phyloP scores from a whole-genome alignment of 2,888 invertebrate species.

The Protonemura montana region DNA sequence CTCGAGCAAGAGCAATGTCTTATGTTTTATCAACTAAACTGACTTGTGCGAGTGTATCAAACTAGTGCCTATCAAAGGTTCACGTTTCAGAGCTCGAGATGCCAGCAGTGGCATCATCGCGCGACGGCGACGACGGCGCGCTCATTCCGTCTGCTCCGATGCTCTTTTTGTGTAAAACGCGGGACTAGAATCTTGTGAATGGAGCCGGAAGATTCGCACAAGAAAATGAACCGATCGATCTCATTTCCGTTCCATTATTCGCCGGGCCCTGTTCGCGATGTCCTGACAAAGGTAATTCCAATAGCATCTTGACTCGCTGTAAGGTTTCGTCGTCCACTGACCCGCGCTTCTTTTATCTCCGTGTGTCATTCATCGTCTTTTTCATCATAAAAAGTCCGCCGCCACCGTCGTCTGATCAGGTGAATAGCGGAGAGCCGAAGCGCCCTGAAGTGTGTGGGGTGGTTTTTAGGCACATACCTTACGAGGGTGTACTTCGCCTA shows the following conservation, averaged over 20 bases:
- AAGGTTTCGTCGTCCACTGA: slow-evolving; percentile 13
- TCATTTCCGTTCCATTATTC: slow-evolving; percentile 41
- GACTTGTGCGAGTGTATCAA: background rate
- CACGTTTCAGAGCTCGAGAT: background rate
- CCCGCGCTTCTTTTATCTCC: slow-evolving; percentile 16
- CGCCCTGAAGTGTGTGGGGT: background rate
- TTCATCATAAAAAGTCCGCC: background rate
- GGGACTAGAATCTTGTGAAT: slow-evolving; percentile 15
- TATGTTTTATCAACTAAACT: background rate
- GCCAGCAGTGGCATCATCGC: background rate
- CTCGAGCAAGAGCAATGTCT: background rate
- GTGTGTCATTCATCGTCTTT: slow-evolving; percentile 13
- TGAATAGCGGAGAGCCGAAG: background rate
- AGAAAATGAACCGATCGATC: slow-evolving; percentile 40
- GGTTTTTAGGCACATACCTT: background rate
- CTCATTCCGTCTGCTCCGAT: slow-evolving; percentile 7
- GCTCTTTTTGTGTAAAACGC: slow-evolving; percentile 1
- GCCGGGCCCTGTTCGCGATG: background rate
- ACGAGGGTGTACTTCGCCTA: background rate
- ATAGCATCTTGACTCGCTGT: slow-evolving; percentile 17
- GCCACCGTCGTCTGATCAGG: background rate
- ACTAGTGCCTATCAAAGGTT: background rate
- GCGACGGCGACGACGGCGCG: background rate
- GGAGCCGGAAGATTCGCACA: slow-evolving; percentile 29
- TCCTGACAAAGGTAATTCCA: slow-evolving; percentile 38